These are phyloP conservation scores for Apus apus DNA, from an alignment of 2,113 vertebrate genomes.

Conservation along the genomic window DNA sequence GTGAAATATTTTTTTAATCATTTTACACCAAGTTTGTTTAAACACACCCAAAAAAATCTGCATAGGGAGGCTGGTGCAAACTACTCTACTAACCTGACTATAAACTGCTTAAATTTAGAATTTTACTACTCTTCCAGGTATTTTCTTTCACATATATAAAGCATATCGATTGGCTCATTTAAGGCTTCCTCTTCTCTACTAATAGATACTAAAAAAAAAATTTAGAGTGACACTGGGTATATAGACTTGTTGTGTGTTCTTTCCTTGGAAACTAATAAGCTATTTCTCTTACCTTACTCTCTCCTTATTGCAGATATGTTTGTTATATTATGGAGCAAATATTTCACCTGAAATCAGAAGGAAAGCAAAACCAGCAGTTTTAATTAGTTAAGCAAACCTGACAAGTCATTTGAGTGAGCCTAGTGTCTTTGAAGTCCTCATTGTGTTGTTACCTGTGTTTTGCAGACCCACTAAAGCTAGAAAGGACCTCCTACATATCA, in stretches of 20 bases:
- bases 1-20: neutral
- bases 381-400: neutral
- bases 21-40: neutral
- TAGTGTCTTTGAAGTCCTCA: neutral
- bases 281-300: neutral
- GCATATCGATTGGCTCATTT: constrained; percentile 13
- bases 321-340: neutral
- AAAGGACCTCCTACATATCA: neutral
- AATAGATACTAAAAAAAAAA: constrained; percentile 27
- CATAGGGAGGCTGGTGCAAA: neutral
- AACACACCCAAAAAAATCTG: neutral
- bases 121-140: neutral
- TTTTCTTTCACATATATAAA: constrained; percentile 18
- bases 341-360: neutral
- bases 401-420: neutral
- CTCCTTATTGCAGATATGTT: neutral
- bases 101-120: constrained; percentile 6
- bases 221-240: neutral
- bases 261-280: neutral
- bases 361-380: neutral
- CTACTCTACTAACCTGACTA: neutral
- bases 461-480: neutral
- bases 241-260: neutral
- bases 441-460: neutral
- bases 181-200: neutral